Base-by-base conservation (phyloP, 2,888 invertebrate genomes). In the Anagyrus pseudococci region DNA sequence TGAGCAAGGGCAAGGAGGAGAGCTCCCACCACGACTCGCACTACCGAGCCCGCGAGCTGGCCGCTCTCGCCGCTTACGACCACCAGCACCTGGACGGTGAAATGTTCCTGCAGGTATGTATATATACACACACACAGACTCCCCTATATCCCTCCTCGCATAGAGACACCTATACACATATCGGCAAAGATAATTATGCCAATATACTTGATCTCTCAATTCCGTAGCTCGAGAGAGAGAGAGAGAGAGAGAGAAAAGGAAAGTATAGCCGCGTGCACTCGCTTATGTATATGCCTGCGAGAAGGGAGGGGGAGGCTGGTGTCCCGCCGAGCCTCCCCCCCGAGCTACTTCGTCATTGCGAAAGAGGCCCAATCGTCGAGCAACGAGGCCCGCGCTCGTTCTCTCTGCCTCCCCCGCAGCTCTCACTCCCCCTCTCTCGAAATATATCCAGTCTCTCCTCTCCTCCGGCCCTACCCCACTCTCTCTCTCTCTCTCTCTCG, bases 1-100 rank as follows among this genome's bases (percentile, higher is more conserved):
- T 95, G 93, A 93, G 94, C 87, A 94, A 94, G 84, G 94, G 94
- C 77, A 94, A 94, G 81, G 94, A 94, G 74, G 93, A 93, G 67
- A 85, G 86, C 71, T 84, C 89, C 68, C 82, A 88, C 76, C 91
- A 90, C 78, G 86, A 83, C 70, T 77, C 81, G 55, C 83, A 83
- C 70, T 84, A 83, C 81, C 84, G 91, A 85, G 86, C 87, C 70
- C 83, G 91, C 76, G 91, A 91, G 77, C 86, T 94, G 81, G 89
- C 92, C 40, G 91, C 93, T 65, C 87, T 94, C 78, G 89, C 92
- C 54, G 91, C 93, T 64, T 94, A 93, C 83, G 94, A 94, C 81
- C 94, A 94, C 83, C 89, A 91, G 73, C 90, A 94, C 83, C 87
- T 95, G 71, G 95, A 96, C 81, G 95, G 95, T 71, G 95, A 96